Evolutionary conservation across 2,888 invertebrate genomes (phyloP), one percentile per base, ranked within the genome.

Genomic region (Cremastinae sp.): DNA sequence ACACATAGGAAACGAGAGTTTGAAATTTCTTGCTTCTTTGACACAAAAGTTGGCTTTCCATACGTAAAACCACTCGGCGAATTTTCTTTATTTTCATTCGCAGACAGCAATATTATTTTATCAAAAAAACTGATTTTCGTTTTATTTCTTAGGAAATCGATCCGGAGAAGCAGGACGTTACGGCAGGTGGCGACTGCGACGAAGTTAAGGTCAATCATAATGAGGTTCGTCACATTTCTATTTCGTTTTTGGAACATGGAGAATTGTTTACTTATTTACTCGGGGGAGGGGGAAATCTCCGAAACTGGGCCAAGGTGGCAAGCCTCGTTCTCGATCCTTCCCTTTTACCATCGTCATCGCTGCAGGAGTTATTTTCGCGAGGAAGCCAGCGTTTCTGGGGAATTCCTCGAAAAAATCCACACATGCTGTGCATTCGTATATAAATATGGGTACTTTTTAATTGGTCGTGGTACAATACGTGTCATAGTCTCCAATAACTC

Each of bases 101-200:
- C 3, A 2, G 18, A 56, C 1, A 4, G 4, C 9, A 49, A n/a
- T n/a, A 49, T 28, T 39, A 45, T 61, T n/a, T 16, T 70, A 22
- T 62, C 56, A 10, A 35, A 55, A 61, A 51, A 58, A 73, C 28
- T 58, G 41, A 78, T 69, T 69, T 76, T 79, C 66, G 80, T 78
- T 89, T 87, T 83, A 79, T 79, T 78, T 91, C 90, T 65, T 84
- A 94, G 94, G 94, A 94, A 89, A 91, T 93, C 84, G 94, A 94
- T 89, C 93, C 93, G 82, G 94, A 94, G 79, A 93, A 93, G 85
- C 94, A 94, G 88, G 90, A 91, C 77, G 74, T 85, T 49, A 86
- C 86, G 16, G 85, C 87, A 64, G 87, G 87, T 47, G 90, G 87
- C 59, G 90, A 89, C 68, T 85, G 82, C 71, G 88, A 89, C 53